Evolutionary conservation across 2,113 vertebrate species (phyloP), one percentile per base, ranked within the genome.

Genomic region (Plecotus auritus): DNA sequence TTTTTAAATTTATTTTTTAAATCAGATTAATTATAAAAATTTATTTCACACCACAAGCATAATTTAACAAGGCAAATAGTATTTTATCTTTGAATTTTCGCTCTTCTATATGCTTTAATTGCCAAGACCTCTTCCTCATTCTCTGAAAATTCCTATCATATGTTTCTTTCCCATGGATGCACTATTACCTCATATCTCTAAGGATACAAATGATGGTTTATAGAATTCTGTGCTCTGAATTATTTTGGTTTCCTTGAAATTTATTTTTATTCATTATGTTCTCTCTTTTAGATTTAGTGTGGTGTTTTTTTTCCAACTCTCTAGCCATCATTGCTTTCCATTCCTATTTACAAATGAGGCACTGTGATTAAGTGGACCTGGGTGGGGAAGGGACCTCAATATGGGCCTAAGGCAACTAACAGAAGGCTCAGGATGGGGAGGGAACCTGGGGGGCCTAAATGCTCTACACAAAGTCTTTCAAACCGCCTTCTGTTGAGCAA

Each of bases 1-100:
- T 23, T 93, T 94, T 76, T 32, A 81, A 76, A 61, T 69, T 82
- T 93, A 49, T 72, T 72, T 93, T 91, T 87, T 16, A 77, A 77
- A 45, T 85, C 32, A 59, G 51, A 80, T 61, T 47, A 6, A 67
- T 13, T 23, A 35, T 42, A 61, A 26, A 40, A 17, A 56, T 12
- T 32, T 51, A 81, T 69, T 88, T 94, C 51, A 70, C 3, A 85
- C 8, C 22, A 35, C 42, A 81, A 83, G 67, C 45, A 77, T 4
- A 86, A 20, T 89, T 89, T 82, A 82, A 72, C 37, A 56, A 35
- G 26, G 88, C 47, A n/a, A 90, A 69, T 1, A 66, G n/a, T 42
- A 90, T n/a, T 83, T 86, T 78, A 54, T n/a, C 18, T 85, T 84
- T 83, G 18, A 30, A 90, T 47, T 85, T 84, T 97, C 30, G 59